These are phyloP conservation scores for Umimayanthus kanabou DNA, from an alignment of 92 coral and sea anemone genomes.

Conservation along the genomic window DNA sequence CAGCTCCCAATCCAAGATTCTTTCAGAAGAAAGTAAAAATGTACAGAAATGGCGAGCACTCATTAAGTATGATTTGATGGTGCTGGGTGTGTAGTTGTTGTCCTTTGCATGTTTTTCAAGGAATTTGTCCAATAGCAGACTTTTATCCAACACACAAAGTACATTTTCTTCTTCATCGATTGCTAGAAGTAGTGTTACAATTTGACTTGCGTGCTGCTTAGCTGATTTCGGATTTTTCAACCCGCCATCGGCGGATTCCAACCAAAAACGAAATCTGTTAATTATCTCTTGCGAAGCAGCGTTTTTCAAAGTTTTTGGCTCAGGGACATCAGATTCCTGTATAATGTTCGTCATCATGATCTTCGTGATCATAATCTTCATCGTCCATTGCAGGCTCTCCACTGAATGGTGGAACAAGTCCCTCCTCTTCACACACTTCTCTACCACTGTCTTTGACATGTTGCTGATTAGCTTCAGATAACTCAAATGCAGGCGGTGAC, in stretches of 20 bases:
- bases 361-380: neutral
- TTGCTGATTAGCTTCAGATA: neutral
- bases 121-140: neutral
- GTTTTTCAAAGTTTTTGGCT: conserved; percentile 2
- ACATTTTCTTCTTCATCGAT: conserved; percentile 26
- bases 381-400: neutral
- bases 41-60: neutral
- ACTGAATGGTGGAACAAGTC: neutral
- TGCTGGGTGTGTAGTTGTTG: neutral
- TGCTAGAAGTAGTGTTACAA: conserved; percentile 15
- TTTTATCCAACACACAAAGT: conserved; percentile 21
- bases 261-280: conserved; percentile 17
- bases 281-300: conserved; percentile 16
- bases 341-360: conserved; percentile 1
- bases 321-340: neutral
- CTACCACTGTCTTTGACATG: neutral
- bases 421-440: neutral
- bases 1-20: neutral
- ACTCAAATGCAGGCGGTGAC: neutral
- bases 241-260: conserved; percentile 28
- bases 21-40: neutral
- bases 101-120: conserved; percentile 14
- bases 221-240: conserved; percentile 28
- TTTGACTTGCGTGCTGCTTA: conserved; percentile 21
- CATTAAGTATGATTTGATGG: conserved; percentile 1